Base-by-base conservation (phyloP, 92 coral and sea anemone species). In the Siderastrea siderea region DNA sequence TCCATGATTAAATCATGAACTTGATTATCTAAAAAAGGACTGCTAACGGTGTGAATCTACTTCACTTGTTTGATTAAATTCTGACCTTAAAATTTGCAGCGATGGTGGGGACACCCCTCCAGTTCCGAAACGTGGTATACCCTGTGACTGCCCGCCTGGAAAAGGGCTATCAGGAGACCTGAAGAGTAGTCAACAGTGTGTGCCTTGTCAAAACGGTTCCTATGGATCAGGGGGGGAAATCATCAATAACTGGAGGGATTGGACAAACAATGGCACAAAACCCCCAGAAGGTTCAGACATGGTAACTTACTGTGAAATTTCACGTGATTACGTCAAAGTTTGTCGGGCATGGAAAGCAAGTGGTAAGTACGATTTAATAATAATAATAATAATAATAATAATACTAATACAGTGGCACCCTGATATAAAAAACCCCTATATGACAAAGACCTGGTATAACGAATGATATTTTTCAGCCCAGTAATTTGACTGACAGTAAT, bases 171-270 rank as follows among this genome's bases (percentile, higher is more conserved):
- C 84, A 17, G 71, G 75, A 26, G 63, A 61, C 46, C 26, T 6
- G 3, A 13, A 1, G 45, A n/a, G 16, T 9, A 4, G 0, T 52
- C 16, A 3, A 15, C n/a, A 55, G 44, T 95, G 98, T 81, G 7
- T 15, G 45, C 13, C 62, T 8, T 95, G 98, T 77, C 11, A 3
- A 0, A 38, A 47, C 5, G 98, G 98, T 4, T 13, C 4, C 55
- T 95, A 85, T 71, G 92, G 96, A 63, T 68, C 96, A 57, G 96
- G 96, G 8, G 98, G 96, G 16, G 96, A 95, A 72, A 85, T 91
- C 78, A 72, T 95, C 45, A 87, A 88, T 81, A 87, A 88, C 88
- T 95, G 98, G 98, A 72, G 64, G 43, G 74, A 68, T 59, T 95
- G 98, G 98, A 89, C 89, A 6, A 44, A 55, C 9, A 95, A 95